A percentile compares a stretch with the other conserved stretches of the same genome.
Conservation (phyloP, 1,140 invertebrate species). For the Dryas iulia region DNA sequence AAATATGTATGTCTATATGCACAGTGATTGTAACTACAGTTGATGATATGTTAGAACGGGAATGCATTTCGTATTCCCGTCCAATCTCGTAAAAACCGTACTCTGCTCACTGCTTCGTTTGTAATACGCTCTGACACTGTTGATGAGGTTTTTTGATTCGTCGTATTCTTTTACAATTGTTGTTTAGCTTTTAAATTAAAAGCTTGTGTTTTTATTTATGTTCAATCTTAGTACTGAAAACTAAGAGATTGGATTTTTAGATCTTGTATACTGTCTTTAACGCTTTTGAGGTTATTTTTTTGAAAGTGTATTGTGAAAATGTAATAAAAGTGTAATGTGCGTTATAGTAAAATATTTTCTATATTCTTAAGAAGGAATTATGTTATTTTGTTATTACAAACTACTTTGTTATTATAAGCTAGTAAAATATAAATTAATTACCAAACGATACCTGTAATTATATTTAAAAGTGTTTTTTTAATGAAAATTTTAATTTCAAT, state of each 20-base stretch:
- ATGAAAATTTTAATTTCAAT: too few relatives aligned
- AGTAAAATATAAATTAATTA: too few relatives aligned
- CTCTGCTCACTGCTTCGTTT: conserved; percentile 27
- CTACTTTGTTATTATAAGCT: too few relatives aligned
- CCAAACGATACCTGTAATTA: too few relatives aligned
- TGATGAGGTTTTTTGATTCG: conserved; percentile 28
- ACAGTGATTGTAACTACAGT: neutral
- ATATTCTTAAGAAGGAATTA: too few relatives aligned
- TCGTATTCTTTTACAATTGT: conserved; percentile 16
- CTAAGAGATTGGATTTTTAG: neutral
- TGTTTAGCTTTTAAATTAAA: conserved; percentile 8
- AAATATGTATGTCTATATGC: too few relatives aligned
- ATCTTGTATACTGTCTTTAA: neutral
- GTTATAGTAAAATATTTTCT: too few relatives aligned
- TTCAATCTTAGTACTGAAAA: neutral
- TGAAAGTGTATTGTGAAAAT: too few relatives aligned
- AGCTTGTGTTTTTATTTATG: neutral
- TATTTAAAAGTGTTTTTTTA: too few relatives aligned
- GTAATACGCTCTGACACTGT: conserved; percentile 26
- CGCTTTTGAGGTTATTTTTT: too few relatives aligned
- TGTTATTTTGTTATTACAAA: too few relatives aligned
- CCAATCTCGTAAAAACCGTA: conserved; percentile 32
- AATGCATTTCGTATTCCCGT: conserved; percentile 31
- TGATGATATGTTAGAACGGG: conserved; percentile 14
- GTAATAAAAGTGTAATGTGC: too few relatives aligned